A percentile compares a stretch with the other conserved stretches of the same genome.
Evolutionary conservation across 2,113 vertebrate genomes (phyloP).

Genomic region (Cacatua alba): DNA sequence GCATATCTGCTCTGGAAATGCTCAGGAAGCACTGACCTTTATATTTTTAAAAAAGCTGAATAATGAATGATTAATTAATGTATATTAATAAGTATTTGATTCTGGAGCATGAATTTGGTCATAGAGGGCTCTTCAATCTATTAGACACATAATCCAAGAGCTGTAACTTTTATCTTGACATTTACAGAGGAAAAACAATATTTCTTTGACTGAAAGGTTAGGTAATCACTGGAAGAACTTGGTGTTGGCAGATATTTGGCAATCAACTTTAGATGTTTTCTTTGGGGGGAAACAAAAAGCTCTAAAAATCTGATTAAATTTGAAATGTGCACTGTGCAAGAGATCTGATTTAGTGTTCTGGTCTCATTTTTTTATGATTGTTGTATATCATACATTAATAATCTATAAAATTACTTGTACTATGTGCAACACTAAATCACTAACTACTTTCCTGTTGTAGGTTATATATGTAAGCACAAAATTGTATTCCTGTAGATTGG

Average conservation of each 20-base stretch:
- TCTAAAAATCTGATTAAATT: not conserved
- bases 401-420: not conserved
- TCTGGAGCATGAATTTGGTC: not conserved
- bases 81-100: not conserved
- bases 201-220: not conserved
- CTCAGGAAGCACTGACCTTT: not conserved
- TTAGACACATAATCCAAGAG: not conserved
- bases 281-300: accelerated
- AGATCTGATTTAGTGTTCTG: not conserved
- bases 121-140: not conserved
- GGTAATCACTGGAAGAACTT: not conserved
- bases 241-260: not conserved
- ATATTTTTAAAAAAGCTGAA: not conserved
- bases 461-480: not conserved
- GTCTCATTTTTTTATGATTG: not conserved
- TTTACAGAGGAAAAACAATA: not conserved
- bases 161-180: not conserved
- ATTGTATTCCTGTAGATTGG: not conserved
- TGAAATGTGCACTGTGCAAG: not conserved
- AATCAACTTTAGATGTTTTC: not conserved
- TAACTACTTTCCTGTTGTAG: not conserved
- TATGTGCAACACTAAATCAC: not conserved
- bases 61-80: not conserved
- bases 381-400: not conserved
- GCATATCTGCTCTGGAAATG: not conserved